Conservation (phyloP, 2,113 vertebrate species). For the Brachionichthys hirsutus region DNA sequence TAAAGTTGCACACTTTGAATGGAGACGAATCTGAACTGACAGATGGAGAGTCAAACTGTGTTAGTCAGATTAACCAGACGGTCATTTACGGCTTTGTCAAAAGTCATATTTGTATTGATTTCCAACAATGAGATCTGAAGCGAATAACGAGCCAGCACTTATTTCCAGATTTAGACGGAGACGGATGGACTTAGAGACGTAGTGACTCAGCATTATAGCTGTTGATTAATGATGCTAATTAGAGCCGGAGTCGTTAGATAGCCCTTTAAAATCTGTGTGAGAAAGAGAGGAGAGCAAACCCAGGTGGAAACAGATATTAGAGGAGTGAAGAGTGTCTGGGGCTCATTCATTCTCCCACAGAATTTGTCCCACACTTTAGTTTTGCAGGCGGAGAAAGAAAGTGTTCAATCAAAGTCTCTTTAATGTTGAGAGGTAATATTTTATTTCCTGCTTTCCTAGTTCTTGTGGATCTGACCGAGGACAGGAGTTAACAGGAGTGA, state of each 20-base stretch:
- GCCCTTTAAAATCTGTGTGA: conserved; percentile 10
- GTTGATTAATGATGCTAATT: conserved; percentile 59
- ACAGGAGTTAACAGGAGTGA: too few species aligned
- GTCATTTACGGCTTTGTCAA: conserved; percentile 9
- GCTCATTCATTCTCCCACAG: too few species aligned
- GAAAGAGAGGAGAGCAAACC: conserved; percentile 18
- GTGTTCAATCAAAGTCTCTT: too few species aligned
- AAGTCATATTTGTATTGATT: conserved; percentile 20
- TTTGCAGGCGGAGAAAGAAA: too few species aligned
- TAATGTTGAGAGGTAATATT: too few species aligned
- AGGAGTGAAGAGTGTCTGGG: too few species aligned
- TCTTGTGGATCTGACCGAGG: too few species aligned
- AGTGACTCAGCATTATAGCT: conserved; percentile 39
- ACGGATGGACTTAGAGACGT: conserved; percentile 19
- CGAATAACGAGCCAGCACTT: not conserved
- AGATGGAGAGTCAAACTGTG: conserved; percentile 16
- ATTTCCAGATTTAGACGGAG: conserved; percentile 31
- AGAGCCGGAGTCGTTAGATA: conserved; percentile 37
- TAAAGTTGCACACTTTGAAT: conserved; percentile 16
- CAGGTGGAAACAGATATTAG: not conserved
- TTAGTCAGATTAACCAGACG: conserved; percentile 20
- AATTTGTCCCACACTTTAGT: too few species aligned
- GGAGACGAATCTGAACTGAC: conserved; percentile 18
- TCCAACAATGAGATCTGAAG: conserved; percentile 28
- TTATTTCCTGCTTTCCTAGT: too few species aligned